Base-by-base conservation (phyloP, 1,140 invertebrate species). In the Ridgeia piscesae region DNA sequence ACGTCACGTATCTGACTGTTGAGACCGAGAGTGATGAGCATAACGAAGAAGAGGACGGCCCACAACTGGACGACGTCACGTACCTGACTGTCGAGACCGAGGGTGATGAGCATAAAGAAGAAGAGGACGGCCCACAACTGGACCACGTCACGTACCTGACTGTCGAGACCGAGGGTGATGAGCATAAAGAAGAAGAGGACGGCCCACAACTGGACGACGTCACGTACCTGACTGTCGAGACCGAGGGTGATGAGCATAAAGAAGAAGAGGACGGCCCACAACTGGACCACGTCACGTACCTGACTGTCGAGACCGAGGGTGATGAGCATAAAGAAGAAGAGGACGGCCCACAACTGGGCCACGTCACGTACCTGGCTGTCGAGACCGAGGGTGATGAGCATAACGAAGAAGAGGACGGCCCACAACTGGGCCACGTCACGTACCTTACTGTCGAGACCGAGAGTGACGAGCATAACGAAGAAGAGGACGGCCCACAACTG, bases 121-220 rank as follows among this genome's bases (percentile, higher is more conserved):
- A 99, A 99, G 0, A 99, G 97, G 94, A 98, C 98, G 0, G 98
- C 98, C 99, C 99, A 99, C 27, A 99, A 96, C 0, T 98, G 98
- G 35, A 98, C 97, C 35, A 98, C 98, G 0, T n/a, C 34, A 90
- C 77, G 11, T 88, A 93, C 92, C 91, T 93, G 91, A 31, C 91
- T 91, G 95, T 99, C 98, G 92, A 99, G 97, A 50, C 98, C 98
- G 8, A 99, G 96, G 92, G 98, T 97, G 94, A 99, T 98, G 31
- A 99, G 96, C 99, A 99, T 99, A 93, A 99, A 97, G 97, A 99
- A 99, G 96, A 99, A 99, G 0, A 99, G 97, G 94, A 98, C 98
- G 0, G 98, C 98, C 99, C 99, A 99, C 27, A 99, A 96, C 0
- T n/a, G n/a, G n/a, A n/a, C n/a, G n/a, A n/a, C n/a, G n/a, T n/a